A percentile compares a stretch with the other conserved stretches of the same genome.
Conservation (phyloP, 37 sponge, comb jelly and placozoan genomes). For the Corticium candelabrum region DNA sequence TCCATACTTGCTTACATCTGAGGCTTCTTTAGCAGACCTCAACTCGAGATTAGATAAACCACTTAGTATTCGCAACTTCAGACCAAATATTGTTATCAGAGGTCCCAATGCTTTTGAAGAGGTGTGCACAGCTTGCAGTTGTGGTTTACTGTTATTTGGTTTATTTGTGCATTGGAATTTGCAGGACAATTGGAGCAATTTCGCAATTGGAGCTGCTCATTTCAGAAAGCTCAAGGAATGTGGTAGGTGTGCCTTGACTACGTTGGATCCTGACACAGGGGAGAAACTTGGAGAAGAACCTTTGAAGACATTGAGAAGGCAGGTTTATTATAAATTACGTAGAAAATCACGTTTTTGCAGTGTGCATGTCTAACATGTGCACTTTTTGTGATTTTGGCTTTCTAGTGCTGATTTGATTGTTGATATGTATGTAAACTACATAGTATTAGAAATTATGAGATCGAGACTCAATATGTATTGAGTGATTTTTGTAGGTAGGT, state of each 20-base stretch:
- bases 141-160: too few relatives aligned
- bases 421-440: too few relatives aligned
- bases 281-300: slow-evolving; percentile 21
- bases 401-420: too few relatives aligned
- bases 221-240: not conserved
- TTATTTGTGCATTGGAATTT: too few relatives aligned
- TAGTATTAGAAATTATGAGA: too few relatives aligned
- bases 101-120: too few relatives aligned
- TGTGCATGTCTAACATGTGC: too few relatives aligned
- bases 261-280: slow-evolving; percentile 31
- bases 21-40: slow-evolving; percentile 29
- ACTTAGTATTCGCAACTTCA: slow-evolving; percentile 26
- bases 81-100: slow-evolving; percentile 26
- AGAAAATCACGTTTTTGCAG: too few relatives aligned
- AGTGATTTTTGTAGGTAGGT: too few relatives aligned
- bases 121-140: not conserved
- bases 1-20: slow-evolving; percentile 25
- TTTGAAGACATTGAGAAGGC: slow-evolving; percentile 10
- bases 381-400: too few relatives aligned
- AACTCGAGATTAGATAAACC: slow-evolving; percentile 19
- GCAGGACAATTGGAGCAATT: slow-evolving; percentile 1
- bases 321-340: too few relatives aligned
- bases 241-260: slow-evolving; percentile 29
- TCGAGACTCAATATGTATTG: too few relatives aligned
- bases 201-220: slow-evolving; percentile 6